These are phyloP conservation scores for Bettongia penicillata DNA, from an alignment of 2,113 vertebrate species.

Conservation along the genomic window DNA sequence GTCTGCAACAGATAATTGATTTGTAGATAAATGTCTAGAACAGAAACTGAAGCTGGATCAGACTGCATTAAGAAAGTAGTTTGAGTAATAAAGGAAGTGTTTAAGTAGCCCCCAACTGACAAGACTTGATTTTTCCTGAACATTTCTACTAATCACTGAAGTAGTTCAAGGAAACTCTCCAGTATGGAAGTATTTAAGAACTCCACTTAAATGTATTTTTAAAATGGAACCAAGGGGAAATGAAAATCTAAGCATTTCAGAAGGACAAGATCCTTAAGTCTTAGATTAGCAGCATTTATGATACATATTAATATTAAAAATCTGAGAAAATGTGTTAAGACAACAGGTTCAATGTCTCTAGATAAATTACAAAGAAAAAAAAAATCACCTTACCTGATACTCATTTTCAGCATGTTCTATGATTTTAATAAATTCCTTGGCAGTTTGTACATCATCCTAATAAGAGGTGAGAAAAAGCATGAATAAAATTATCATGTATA, in stretches of 20 bases:
- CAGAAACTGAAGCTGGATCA: conserved; percentile 30
- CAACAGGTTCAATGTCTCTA: conserved; percentile 35
- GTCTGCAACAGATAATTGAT: conserved; percentile 85
- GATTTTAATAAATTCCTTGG: conserved; percentile 96
- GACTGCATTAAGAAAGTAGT: conserved; percentile 34
- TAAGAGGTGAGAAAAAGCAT: conserved; percentile 30
- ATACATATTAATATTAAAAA: conserved; percentile 29
- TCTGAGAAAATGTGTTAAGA: conserved; percentile 46
- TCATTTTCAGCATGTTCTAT: conserved; percentile 95
- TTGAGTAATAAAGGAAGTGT: conserved; percentile 23
- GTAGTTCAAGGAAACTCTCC: background rate
- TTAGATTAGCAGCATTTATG: conserved; percentile 11
- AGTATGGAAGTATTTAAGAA: conserved; percentile 6
- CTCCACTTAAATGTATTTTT: conserved; percentile 12
- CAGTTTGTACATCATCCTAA: conserved; percentile 94
- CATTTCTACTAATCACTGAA: conserved; percentile 22
- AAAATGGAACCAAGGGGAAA: conserved; percentile 8
- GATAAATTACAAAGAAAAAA: conserved; percentile 24
- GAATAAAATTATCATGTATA: background rate
- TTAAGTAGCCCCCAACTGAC: background rate
- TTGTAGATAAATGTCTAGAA: conserved; percentile 54
- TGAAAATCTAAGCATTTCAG: background rate
- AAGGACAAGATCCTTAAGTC: conserved; percentile 28
- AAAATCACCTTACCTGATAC: conserved; percentile 92
- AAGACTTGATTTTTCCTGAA: background rate